Evolutionary conservation across 2,888 invertebrate genomes (phyloP), one percentile per base, ranked within the genome.

Genomic region (Apamea crenata): DNA sequence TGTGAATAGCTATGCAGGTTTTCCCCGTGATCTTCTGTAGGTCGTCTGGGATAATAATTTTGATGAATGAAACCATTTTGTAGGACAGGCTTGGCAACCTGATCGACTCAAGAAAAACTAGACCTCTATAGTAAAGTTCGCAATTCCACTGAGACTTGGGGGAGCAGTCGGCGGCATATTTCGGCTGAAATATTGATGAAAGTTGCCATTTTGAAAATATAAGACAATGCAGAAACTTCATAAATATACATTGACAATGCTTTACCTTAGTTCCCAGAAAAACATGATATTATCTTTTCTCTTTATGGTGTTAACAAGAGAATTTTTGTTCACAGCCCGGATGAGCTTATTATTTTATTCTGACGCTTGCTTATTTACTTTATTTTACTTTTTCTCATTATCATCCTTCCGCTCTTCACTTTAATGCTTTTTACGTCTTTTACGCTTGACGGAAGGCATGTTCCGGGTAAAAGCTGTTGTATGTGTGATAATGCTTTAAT

Each of bases 351-450:
- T 80, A 79, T 76, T 83, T 76, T 74, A 80, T 74, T 77, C 56
- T 61, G 69, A 75, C 72, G 77, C 69, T 84, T 75, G 66, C 6
- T 84, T 84, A 66, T 78, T 77, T 68, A 67, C 68, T 82, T 81
- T 81, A 78, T 86, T 84, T 80, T 73, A 59, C 44, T 78, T 78
- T 86, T 75, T 71, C 78, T 84, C 77, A 78, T 86, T 87, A 87
- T 76, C 70, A 36, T 84, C 59, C 70, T 77, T 80, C 87, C 87
- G 66, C 36, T 82, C 25, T 61, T 56, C 70, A 73, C 10, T 73
- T 88, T 84, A 77, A 78, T 70, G 78, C 50, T 71, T 80, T 81
- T 74, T 68, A 73, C 67, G 74, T 50, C 40, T 67, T 85, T 85
- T 78, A 80, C 76, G 83, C 36, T 67, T 74, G 68, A 63, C 74